Base-by-base conservation (phyloP, 92 coral and sea anemone species). In the Heteractis magnifica region DNA sequence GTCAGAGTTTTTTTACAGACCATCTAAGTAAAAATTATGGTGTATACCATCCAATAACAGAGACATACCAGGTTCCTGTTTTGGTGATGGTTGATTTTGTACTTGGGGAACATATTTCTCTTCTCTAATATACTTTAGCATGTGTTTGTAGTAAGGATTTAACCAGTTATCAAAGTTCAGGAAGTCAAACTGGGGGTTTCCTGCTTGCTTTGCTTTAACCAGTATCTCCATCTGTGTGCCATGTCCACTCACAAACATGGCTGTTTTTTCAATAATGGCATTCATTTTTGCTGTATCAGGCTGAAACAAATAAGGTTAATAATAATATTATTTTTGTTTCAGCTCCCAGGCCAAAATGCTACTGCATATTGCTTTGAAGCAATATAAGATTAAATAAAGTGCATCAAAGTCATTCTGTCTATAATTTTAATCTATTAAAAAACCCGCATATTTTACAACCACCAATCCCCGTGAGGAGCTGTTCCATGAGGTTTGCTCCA, bases 111-210 rank as follows among this genome's bases (percentile, higher is more conserved):
- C 77, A 65, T 87, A 97, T 48, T 80, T 97, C 58, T 92, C 94
- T 60, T 92, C 93, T 10, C 81, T 90, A 13, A 97, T 86, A 72
- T 72, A 92, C 77, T 86, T 86, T 72, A 97, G 83, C 79, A 97
- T 89, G 74, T 89, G 98, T 58, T 95, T 92, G 82, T 97, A 97
- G 85, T 97, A 97, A 4, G 98, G 99, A 82, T 97, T 94, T n/a
- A 97, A 86, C 91, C 97, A 88, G 79, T 97, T 93, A 72, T 93
- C 99, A 62, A 90, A 94, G 75, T 91, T 89, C 3, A 97, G 82
- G 82, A 97, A 97, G 80, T 92, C 99, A 92, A 97, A 97, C 91
- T 97, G 99, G 8, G 95, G 98, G 82, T 97, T 97, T 10, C 99
- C 99, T 16, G 99, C 96, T 86, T 97, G 99, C 79, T 97, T 97